Evolutionary conservation across 2,888 invertebrate species (phyloP).

Genomic region (Brachyopa scutellaris): DNA sequence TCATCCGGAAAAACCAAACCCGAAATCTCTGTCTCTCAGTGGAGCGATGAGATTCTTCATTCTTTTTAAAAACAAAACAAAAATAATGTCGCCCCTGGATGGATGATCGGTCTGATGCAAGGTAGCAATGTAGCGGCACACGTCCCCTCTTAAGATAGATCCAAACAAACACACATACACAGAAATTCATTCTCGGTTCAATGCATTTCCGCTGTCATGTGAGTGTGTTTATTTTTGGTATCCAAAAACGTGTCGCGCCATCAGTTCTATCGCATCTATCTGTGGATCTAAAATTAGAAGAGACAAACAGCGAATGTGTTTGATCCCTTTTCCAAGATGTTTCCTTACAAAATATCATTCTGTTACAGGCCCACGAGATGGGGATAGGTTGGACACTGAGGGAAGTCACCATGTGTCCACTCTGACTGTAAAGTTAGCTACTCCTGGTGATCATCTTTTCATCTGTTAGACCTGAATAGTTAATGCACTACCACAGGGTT

Average conservation of each 20-base stretch:
- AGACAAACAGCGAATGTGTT: constrained; percentile 20
- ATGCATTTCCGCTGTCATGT: constrained; percentile 53
- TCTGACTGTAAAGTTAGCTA: too few species aligned
- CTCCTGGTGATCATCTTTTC: too few species aligned
- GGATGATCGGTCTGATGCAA: constrained; percentile 43
- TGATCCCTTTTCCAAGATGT: constrained; percentile 33
- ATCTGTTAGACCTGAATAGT: too few species aligned
- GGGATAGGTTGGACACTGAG: neutral
- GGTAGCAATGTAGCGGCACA: constrained; percentile 12
- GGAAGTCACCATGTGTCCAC: neutral
- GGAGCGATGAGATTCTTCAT: constrained; percentile 25
- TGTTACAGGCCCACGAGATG: neutral
- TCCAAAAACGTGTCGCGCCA: constrained; percentile 53
- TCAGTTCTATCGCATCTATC: constrained; percentile 32
- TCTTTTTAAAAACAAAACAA: too few species aligned
- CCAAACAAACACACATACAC: constrained; percentile 1
- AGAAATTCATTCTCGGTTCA: constrained; percentile 46
- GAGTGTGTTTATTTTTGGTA: constrained; percentile 42
- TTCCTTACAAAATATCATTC: neutral
- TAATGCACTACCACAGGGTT: too few species aligned
- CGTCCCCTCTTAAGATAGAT: constrained; percentile 5
- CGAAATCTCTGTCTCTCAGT: constrained; percentile 42
- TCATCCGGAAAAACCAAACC: constrained; percentile 33
- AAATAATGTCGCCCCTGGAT: constrained; percentile 36
- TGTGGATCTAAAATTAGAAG: constrained; percentile 36